These are phyloP conservation scores for Caenorhabditis sp. DNA, from an alignment of 2,888 invertebrate species.

Conservation along the genomic window DNA sequence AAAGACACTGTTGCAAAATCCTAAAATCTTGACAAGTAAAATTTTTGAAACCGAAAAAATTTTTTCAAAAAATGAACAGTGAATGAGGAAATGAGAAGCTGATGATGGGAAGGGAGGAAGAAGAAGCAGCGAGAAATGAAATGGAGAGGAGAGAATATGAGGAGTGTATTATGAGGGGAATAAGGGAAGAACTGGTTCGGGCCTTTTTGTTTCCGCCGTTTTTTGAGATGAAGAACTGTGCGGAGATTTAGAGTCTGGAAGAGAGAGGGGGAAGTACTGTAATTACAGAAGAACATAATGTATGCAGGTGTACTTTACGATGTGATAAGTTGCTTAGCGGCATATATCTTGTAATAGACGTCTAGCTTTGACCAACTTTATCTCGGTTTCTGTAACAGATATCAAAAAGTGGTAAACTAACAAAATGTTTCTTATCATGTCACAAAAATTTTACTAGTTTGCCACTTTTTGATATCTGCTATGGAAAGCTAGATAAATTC, in stretches of 20 bases:
- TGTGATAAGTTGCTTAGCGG: too few species aligned
- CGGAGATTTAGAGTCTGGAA: not conserved
- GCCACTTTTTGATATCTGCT: too few species aligned
- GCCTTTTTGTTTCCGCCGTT: constrained; percentile 10
- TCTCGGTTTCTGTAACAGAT: too few species aligned
- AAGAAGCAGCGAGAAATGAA: not conserved
- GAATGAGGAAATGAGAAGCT: too few species aligned
- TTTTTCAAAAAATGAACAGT: not conserved
- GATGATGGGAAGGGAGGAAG: too few species aligned
- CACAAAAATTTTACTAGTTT: too few species aligned
- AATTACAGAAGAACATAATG: constrained; percentile 3
- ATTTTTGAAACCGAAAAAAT: not conserved
- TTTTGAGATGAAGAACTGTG: constrained; percentile 1
- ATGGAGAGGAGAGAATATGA: constrained; percentile 7
- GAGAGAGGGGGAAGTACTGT: constrained; percentile 9
- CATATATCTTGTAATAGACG: too few species aligned
- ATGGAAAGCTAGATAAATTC: too few species aligned
- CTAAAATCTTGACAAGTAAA: not conserved
- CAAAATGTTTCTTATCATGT: too few species aligned
- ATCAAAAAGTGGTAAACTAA: too few species aligned
- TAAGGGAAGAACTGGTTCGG: constrained; percentile 26
- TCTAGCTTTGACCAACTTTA: too few species aligned
- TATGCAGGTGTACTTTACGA: not conserved
- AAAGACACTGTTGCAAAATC: too few species aligned
- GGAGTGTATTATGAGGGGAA: constrained; percentile 33